Conservation (phyloP, 1,140 invertebrate genomes). For the Colletes latitarsis region DNA sequence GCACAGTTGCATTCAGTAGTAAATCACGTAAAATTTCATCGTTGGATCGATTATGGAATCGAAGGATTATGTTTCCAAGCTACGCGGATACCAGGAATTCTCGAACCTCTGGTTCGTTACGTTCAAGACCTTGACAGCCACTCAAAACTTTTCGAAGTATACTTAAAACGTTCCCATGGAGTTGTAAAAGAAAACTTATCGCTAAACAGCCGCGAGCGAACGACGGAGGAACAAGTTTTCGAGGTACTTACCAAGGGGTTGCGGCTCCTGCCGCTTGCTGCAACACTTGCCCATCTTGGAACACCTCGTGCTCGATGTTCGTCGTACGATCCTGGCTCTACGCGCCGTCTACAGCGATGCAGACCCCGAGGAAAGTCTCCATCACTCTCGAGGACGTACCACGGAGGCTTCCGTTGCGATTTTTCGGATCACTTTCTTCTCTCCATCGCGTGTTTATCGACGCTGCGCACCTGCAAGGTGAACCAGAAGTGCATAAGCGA, state of each 20-base stretch:
- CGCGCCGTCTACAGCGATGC: conserved; percentile 46
- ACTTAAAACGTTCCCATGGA: not conserved
- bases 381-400: conserved; percentile 49
- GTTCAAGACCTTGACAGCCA: not conserved
- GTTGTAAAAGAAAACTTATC: conserved; percentile 18
- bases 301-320: conserved; percentile 55
- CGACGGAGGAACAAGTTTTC: not conserved
- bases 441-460: conserved; percentile 61
- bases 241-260: conserved; percentile 80
- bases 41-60: too few relatives aligned
- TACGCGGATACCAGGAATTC: not conserved
- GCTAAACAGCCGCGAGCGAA: not conserved
- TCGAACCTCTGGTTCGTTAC: not conserved
- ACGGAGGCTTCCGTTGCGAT: conserved; percentile 33
- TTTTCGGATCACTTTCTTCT: conserved; percentile 52
- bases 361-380: conserved; percentile 69
- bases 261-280: conserved; percentile 87
- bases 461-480: conserved; percentile 49
- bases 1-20: too few relatives aligned
- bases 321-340: conserved; percentile 48
- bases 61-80: too few relatives aligned
- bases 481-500: conserved; percentile 37
- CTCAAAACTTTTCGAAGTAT: not conserved
- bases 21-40: too few relatives aligned
- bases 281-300: conserved; percentile 86